These are phyloP conservation scores for Aurelia coerulea DNA, from an alignment of 30 jellyfish, hydroid and myxozoan species.

Conservation along the genomic window DNA sequence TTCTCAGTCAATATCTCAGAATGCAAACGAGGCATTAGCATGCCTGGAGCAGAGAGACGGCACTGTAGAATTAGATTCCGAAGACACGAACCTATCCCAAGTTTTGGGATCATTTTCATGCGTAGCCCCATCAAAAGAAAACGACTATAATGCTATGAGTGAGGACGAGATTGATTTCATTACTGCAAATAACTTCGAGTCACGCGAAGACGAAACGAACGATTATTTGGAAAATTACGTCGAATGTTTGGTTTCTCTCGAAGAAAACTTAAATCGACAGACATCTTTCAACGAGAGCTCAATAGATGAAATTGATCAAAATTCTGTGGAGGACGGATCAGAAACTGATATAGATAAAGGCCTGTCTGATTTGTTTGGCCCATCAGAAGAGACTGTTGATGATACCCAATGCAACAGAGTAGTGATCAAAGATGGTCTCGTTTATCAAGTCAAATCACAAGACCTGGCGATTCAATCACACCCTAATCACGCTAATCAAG, in stretches of 20 bases:
- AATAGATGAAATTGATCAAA: neutral
- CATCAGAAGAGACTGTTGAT: neutral
- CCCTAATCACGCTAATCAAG: neutral
- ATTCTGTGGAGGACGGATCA: neutral
- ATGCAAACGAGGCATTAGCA: too few relatives aligned
- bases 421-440: neutral
- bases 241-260: slow-evolving; percentile 24
- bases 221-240: slow-evolving; percentile 47
- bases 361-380: neutral
- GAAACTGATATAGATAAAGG: neutral
- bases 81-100: too few relatives aligned
- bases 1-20: too few relatives aligned
- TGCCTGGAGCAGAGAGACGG: too few relatives aligned
- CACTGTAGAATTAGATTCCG: too few relatives aligned
- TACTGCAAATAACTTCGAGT: neutral
- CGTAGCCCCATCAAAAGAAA: too few relatives aligned
- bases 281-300: neutral
- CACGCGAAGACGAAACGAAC: neutral
- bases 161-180: neutral
- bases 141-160: too few relatives aligned
- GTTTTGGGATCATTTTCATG: too few relatives aligned
- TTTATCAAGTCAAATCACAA: neutral
- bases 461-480: neutral
- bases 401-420: neutral
- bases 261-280: slow-evolving; percentile 4